Conservation (phyloP, 2,797 vertebrate genomes). For the Luscinia luscinia region DNA sequence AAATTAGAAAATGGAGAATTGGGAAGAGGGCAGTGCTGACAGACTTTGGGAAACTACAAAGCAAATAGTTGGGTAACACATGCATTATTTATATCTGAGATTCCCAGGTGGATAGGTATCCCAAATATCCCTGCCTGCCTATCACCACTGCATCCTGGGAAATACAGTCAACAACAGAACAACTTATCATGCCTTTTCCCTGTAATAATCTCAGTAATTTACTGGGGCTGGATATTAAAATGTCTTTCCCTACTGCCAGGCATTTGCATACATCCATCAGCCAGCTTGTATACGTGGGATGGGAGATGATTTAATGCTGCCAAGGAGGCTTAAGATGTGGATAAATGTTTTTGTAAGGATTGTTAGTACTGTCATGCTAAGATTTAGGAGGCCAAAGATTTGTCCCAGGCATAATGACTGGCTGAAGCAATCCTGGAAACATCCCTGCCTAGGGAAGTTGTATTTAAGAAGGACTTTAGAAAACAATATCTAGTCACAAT, state of each 20-base stretch:
- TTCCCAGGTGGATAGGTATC: neutral
- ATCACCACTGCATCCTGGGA: neutral
- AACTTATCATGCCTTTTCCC: constrained; percentile 29
- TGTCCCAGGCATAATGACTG: neutral
- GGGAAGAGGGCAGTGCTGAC: neutral
- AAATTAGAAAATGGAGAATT: neutral
- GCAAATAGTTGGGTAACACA: neutral
- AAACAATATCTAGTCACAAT: neutral
- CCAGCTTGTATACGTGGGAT: constrained; percentile 36
- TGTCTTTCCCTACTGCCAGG: neutral
- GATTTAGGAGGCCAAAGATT: neutral
- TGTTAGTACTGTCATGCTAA: constrained; percentile 6
- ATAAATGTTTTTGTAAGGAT: constrained; percentile 56
- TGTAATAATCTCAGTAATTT: constrained; percentile 50
- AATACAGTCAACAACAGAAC: constrained; percentile 9
- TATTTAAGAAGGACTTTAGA: neutral
- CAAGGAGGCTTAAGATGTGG: constrained; percentile 31
- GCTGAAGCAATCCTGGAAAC: neutral
- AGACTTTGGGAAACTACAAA: neutral
- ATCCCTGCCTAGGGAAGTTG: neutral
- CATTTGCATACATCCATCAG: constrained; percentile 67
- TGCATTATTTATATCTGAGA: neutral
- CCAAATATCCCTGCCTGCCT: neutral
- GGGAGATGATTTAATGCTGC: constrained; percentile 48
- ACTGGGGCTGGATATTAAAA: constrained; percentile 51